Evolutionary conservation across 2,888 invertebrate species (phyloP).

Genomic region (Mimachlamys varia): DNA sequence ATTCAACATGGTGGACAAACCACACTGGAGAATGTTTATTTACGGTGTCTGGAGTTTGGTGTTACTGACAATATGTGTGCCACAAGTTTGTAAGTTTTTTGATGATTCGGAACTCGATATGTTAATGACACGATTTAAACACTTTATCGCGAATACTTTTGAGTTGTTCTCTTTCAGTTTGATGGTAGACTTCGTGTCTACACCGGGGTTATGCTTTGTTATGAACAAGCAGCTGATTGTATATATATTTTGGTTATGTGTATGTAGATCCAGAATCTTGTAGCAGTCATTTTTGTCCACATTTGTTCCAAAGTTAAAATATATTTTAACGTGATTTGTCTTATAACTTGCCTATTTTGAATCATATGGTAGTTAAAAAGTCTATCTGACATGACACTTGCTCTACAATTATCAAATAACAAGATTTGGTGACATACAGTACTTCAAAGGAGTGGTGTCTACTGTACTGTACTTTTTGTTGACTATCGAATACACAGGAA

Average conservation of each 20-base stretch:
- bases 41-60: constrained; percentile 20
- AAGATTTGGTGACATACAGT: too few relatives aligned
- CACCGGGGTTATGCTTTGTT: constrained; percentile 3
- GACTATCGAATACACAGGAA: too few relatives aligned
- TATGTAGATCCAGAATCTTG: neutral
- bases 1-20: constrained; percentile 14
- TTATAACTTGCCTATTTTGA: neutral
- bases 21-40: neutral
- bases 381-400: neutral
- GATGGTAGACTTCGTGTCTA: neutral
- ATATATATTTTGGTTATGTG: neutral
- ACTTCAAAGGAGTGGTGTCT: too few relatives aligned
- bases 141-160: neutral
- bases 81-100: constrained; percentile 13
- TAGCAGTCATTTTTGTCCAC: neutral
- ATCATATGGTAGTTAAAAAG: neutral
- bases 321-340: neutral
- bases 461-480: too few relatives aligned
- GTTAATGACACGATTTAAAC: neutral
- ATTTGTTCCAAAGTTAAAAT: neutral
- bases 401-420: too few relatives aligned
- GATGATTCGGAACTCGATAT: neutral
- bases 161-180: neutral
- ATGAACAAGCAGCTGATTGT: constrained; percentile 9
- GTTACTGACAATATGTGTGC: constrained; percentile 5